Conservation (phyloP, 2,113 vertebrate species). For the Podocnemis expansa region DNA sequence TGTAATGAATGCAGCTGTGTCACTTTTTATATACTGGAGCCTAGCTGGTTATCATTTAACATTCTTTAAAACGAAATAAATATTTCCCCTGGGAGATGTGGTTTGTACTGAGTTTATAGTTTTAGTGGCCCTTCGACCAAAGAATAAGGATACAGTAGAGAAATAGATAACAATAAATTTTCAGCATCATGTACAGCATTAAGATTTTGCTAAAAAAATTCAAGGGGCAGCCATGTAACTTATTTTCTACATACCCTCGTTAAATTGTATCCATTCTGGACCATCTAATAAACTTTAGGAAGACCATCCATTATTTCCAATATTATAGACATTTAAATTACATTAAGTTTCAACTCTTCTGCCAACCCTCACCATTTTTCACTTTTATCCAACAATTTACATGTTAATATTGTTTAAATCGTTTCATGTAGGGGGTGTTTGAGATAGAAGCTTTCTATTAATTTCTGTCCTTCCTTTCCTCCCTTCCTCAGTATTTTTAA, state of each 20-base stretch:
- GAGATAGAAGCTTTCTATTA: neutral
- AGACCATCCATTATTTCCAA: neutral
- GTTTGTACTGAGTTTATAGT: neutral
- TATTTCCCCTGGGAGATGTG: neutral
- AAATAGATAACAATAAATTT: neutral
- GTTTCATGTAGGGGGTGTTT: neutral
- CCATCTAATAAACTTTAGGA: neutral
- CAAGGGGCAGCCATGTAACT: neutral
- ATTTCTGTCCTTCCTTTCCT: neutral
- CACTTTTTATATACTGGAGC: neutral
- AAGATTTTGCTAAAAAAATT: neutral
- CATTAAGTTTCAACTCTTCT: neutral
- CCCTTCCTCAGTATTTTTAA: neutral
- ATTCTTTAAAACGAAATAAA: conserved; percentile 1
- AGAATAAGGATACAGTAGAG: neutral
- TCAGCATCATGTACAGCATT: neutral
- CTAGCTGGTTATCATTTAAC: neutral
- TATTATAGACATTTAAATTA: neutral
- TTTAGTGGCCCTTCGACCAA: neutral
- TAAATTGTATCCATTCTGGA: neutral
- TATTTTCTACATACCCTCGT: neutral
- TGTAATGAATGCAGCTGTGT: neutral
- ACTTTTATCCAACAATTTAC: neutral
- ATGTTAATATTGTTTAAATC: neutral
- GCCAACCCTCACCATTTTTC: neutral